These are phyloP conservation scores for Camelus bactrianus DNA, from an alignment of 2,113 vertebrate species.

Conservation along the genomic window DNA sequence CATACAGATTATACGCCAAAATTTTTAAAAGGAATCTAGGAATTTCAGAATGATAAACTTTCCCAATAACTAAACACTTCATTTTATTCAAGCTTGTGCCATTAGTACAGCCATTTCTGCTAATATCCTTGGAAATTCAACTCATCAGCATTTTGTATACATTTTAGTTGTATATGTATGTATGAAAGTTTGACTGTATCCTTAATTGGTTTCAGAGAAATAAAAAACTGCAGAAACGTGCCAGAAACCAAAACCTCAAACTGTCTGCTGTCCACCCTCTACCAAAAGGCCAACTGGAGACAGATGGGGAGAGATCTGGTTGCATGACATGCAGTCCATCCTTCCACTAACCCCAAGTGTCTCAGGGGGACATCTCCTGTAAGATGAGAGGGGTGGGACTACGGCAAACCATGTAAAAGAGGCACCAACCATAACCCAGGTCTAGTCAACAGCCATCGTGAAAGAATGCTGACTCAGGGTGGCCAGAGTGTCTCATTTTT, in stretches of 20 bases:
- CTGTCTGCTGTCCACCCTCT: background rate
- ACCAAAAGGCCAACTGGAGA: background rate
- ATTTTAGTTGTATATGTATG: background rate
- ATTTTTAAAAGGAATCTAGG: background rate
- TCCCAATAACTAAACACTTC: background rate
- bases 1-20: background rate
- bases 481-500: background rate
- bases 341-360: background rate
- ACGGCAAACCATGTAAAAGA: background rate
- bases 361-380: background rate
- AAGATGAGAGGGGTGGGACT: background rate
- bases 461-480: background rate
- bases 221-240: background rate
- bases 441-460: background rate
- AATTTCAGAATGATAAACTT: conserved; percentile 18
- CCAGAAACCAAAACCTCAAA: background rate
- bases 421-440: background rate
- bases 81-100: background rate
- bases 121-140: background rate
- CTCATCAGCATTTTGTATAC: background rate
- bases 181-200: background rate
- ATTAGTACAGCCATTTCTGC: background rate
- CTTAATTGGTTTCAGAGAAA: background rate
- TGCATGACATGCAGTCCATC: background rate
- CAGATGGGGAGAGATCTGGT: background rate